phyloP scores from a whole-genome alignment of 2,888 invertebrate genomes.

The Marasmarcha lunaedactyla region DNA sequence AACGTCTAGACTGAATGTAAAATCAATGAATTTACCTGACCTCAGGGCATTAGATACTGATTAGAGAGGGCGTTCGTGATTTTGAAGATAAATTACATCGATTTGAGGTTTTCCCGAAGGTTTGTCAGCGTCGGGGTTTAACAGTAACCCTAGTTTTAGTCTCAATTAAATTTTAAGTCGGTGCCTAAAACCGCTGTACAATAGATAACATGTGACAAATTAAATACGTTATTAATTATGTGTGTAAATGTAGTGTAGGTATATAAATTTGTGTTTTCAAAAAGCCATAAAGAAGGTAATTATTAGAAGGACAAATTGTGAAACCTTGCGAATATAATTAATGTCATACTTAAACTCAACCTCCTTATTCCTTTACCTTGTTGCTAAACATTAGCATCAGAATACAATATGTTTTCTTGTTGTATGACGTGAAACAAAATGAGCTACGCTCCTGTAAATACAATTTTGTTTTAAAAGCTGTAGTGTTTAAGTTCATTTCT shows the following conservation, averaged over 20 bases:
- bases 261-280: too few species aligned
- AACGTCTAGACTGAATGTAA: background rate
- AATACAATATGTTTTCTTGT: background rate
- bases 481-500: background rate
- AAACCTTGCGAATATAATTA: too few species aligned
- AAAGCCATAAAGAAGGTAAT: too few species aligned
- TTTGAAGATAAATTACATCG: background rate
- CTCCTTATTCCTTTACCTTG: too few species aligned
- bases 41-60: background rate
- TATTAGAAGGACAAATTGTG: too few species aligned
- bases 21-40: constrained; percentile 1
- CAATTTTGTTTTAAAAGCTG: background rate
- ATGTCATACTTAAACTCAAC: too few species aligned
- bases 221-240: too few species aligned
- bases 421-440: background rate
- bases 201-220: too few species aligned
- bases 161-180: too few species aligned
- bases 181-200: too few species aligned
- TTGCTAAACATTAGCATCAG: background rate
- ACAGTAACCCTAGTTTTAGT: background rate
- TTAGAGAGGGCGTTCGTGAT: background rate
- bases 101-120: background rate
- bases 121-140: background rate
- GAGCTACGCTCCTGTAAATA: background rate
- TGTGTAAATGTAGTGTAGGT: too few species aligned